These are phyloP conservation scores for Zaprionus camerounensis DNA, from an alignment of 1,140 invertebrate genomes.

Conservation along the genomic window DNA sequence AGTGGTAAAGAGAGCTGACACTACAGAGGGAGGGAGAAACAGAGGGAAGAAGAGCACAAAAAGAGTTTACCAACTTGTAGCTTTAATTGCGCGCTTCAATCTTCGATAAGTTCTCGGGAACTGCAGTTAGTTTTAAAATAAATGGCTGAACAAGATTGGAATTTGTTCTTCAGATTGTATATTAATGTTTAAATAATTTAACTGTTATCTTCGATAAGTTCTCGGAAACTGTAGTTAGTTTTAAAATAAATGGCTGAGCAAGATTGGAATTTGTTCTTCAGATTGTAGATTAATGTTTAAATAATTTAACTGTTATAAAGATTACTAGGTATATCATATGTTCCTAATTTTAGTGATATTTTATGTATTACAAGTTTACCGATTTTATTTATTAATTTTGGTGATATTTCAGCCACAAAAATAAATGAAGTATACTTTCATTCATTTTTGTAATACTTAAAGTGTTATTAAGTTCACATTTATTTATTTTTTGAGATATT, in stretches of 20 bases:
- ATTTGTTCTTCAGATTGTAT: neutral
- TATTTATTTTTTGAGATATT: no score
- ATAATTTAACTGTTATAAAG: no score
- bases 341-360: no score
- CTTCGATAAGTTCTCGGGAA: conserved; percentile 2
- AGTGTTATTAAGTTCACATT: no score
- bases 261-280: neutral
- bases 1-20: conserved; percentile 20
- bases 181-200: neutral
- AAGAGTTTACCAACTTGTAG: conserved; percentile 23
- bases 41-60: neutral
- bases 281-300: neutral
- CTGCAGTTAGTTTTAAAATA: conserved; percentile 3
- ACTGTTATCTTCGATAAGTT: neutral
- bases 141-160: neutral
- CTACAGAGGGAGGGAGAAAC: neutral
- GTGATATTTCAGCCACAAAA: no score
- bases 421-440: no score
- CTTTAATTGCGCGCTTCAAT: conserved; percentile 24
- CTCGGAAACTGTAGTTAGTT: neutral
- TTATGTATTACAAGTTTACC: no score
- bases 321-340: no score
- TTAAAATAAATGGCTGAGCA: neutral
- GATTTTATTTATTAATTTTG: no score
- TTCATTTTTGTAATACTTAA: no score